A percentile compares a stretch with the other conserved stretches of the same genome.
These are phyloP conservation scores for Phyllostomus hastatus DNA, from an alignment of 2,113 vertebrate species.

Conservation along the genomic window DNA sequence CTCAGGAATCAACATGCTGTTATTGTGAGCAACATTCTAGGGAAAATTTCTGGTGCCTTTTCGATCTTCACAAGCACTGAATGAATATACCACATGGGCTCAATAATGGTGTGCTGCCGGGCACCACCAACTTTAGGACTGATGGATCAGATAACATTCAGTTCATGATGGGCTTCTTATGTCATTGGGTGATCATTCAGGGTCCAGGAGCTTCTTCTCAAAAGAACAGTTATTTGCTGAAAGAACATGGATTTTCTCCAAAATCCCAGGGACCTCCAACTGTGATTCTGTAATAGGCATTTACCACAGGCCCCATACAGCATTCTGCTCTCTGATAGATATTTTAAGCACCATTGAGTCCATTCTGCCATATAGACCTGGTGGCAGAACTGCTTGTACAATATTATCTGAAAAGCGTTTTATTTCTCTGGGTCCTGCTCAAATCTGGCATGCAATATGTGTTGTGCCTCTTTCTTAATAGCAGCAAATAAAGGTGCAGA, in stretches of 20 bases:
- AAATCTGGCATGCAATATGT: neutral
- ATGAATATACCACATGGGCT: neutral
- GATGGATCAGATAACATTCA: neutral
- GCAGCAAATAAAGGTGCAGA: neutral
- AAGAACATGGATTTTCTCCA: neutral
- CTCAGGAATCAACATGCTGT: neutral
- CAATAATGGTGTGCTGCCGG: neutral
- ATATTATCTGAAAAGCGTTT: neutral
- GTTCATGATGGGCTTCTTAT: neutral
- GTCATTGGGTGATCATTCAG: neutral
- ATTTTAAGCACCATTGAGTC: neutral
- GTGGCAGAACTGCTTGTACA: neutral
- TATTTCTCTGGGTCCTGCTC: neutral
- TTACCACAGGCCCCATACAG: neutral
- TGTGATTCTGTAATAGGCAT: neutral
- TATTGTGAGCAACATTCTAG: neutral
- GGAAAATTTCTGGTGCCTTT: neutral
- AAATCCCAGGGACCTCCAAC: neutral
- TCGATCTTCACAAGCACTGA: neutral
- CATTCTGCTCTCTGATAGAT: neutral
- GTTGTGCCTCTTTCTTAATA: neutral
- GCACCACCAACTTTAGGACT: neutral
- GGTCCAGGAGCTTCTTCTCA: neutral
- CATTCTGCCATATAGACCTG: neutral
- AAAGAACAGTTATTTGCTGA: conserved; percentile 6